Conservation (phyloP, 2,888 invertebrate species). For the Polydrusus tereticollis region DNA sequence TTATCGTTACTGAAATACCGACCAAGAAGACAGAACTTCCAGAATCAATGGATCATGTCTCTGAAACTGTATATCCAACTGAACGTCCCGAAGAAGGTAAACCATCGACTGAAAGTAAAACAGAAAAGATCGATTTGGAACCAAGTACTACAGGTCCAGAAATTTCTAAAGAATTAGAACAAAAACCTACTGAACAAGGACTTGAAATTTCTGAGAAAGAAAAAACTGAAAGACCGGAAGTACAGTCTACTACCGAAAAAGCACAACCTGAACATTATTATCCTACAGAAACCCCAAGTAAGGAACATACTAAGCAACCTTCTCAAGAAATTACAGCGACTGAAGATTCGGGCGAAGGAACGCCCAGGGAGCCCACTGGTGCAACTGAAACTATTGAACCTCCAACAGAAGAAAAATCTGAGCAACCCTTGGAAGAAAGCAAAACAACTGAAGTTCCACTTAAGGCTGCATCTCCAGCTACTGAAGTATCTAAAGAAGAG, state of each 20-base stretch:
- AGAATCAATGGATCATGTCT: constrained; percentile 56
- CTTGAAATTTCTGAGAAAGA: neutral
- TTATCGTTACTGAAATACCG: constrained; percentile 54
- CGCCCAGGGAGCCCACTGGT: constrained; percentile 1
- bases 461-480: constrained; percentile 18
- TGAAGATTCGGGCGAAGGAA: neutral
- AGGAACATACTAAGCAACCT: constrained; percentile 36
- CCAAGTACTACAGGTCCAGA: neutral
- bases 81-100: constrained; percentile 28
- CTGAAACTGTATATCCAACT: constrained; percentile 48
- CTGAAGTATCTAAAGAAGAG: neutral
- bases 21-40: constrained; percentile 55
- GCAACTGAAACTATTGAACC: constrained; percentile 12
- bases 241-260: constrained; percentile 41
- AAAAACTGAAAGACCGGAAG: constrained; percentile 14
- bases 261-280: too few species aligned
- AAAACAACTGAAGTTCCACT: constrained; percentile 34
- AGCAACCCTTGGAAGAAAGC: constrained; percentile 45
- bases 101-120: neutral
- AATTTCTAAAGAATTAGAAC: constrained; percentile 6
- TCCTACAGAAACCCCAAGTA: constrained; percentile 21
- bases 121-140: neutral
- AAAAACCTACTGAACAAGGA: constrained; percentile 1
- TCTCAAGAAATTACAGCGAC: constrained; percentile 37
- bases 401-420: constrained; percentile 44